Percentiles rank a stretch among this genome's conserved stretches.
phyloP scores from a whole-genome alignment of 2,113 vertebrate genomes.

The Phocoena phocoena region DNA sequence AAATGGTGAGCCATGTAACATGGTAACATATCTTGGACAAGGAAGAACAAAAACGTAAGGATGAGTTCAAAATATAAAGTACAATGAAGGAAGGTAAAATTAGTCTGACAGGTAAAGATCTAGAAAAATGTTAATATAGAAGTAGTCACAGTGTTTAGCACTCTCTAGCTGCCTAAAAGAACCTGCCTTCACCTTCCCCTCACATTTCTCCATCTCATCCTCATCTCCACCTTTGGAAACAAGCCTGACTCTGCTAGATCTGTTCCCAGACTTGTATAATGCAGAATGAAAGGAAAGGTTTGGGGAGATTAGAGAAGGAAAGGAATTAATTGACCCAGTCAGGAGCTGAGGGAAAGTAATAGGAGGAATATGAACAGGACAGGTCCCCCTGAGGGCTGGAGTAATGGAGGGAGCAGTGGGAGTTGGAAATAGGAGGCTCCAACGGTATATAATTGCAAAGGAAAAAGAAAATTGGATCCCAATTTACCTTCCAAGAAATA shows the following conservation, averaged over 20 bases:
- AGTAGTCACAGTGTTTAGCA: neutral
- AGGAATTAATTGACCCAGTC: neutral
- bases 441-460: neutral
- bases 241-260: neutral
- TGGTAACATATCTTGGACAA: neutral
- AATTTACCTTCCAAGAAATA: neutral
- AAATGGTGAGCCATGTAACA: neutral
- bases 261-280: neutral
- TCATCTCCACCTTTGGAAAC: neutral
- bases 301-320: neutral
- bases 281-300: neutral
- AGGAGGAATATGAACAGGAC: neutral
- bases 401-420: neutral
- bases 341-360: neutral
- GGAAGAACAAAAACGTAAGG: neutral
- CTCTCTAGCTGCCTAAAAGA: neutral
- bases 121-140: neutral
- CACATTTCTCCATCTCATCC: neutral
- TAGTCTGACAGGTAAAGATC: neutral
- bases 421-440: neutral
- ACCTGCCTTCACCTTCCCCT: neutral
- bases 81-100: neutral
- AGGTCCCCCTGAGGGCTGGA: neutral
- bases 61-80: neutral
- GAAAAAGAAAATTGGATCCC: neutral